phyloP scores from a whole-genome alignment of 2,113 vertebrate species.

The Tetraodon nigroviridis region DNA sequence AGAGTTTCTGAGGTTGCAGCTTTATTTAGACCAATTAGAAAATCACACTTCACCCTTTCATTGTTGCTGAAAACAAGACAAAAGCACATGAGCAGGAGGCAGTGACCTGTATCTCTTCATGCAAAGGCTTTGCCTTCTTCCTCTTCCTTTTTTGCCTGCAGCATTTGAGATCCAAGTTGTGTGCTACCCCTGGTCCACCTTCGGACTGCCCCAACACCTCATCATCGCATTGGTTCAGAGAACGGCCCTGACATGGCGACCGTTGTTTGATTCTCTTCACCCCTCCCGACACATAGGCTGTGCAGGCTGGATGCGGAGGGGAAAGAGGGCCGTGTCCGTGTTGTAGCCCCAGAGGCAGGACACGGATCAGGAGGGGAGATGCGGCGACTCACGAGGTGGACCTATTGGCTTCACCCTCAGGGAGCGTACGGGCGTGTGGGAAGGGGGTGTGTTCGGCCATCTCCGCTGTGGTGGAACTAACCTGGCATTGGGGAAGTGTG shows the following conservation, averaged over 20 bases:
- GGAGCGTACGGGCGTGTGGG: conserved; percentile 52
- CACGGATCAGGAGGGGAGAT: conserved; percentile 49
- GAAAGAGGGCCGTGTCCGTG: conserved; percentile 40
- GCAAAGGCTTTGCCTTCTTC: not conserved
- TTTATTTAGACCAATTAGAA: conserved; percentile 46
- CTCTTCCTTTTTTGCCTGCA: conserved; percentile 39
- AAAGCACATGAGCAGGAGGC: not conserved
- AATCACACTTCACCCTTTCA: conserved; percentile 29
- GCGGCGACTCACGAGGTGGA: conserved; percentile 43
- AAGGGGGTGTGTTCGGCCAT: conserved; percentile 48
- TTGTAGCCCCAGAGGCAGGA: conserved; percentile 59
- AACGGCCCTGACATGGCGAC: conserved; percentile 26
- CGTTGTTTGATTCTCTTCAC: conserved; percentile 27
- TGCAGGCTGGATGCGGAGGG: conserved; percentile 28
- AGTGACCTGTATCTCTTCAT: conserved; percentile 5
- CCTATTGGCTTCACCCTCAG: conserved; percentile 53
- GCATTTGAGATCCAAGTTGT: conserved; percentile 24
- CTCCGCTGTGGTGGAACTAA: conserved; percentile 68
- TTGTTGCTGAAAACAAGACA: conserved; percentile 21
- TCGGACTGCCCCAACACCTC: conserved; percentile 49
- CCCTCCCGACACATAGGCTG: conserved; percentile 55
- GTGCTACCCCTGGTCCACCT: conserved; percentile 12
- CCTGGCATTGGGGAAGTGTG: conserved; percentile 33
- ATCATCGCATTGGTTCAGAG: conserved; percentile 46
- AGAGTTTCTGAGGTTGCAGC: not conserved